These are phyloP conservation scores for Phalera bucephala DNA, from an alignment of 2,888 invertebrate genomes.

Conservation along the genomic window DNA sequence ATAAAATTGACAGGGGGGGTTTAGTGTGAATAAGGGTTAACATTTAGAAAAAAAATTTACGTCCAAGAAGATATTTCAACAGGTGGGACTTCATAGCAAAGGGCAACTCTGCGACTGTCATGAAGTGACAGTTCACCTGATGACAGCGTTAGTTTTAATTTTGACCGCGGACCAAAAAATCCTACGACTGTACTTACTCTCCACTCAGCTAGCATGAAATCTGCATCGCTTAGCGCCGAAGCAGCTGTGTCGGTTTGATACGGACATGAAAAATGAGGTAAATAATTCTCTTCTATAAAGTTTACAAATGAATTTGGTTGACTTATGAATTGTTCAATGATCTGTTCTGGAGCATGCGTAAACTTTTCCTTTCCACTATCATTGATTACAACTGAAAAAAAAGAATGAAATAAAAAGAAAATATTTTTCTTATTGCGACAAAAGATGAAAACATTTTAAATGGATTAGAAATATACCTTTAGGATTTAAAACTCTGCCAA, in stretches of 20 bases:
- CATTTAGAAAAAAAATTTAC: no score
- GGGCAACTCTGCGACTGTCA: no score
- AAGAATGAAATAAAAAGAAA: no score
- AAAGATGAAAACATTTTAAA: conserved; percentile 2
- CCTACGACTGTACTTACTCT: conserved; percentile 81
- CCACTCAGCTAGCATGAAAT: conserved; percentile 87
- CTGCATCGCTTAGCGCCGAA: conserved; percentile 87
- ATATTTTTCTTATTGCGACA: no score
- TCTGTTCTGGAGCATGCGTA: conserved; percentile 84
- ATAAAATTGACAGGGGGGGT: no score
- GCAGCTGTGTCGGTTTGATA: conserved; percentile 84
- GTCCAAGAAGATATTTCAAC: no score
- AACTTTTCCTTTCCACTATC: conserved; percentile 66
- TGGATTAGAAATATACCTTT: no score
- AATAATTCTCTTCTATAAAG: conserved; percentile 89
- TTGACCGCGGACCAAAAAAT: no score
- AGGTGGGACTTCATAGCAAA: no score
- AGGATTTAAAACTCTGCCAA: conserved; percentile 90
- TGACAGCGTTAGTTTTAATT: no score
- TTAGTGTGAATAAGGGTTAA: no score
- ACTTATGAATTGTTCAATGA: conserved; percentile 86
- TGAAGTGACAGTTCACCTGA: no score
- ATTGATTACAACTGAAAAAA: conserved; percentile 51
- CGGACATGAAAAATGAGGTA: conserved; percentile 87
- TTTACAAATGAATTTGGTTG: conserved; percentile 86